Evolutionary conservation across 2,797 vertebrate species (phyloP).

Genomic region (Cryptoblepharus egeriae): DNA sequence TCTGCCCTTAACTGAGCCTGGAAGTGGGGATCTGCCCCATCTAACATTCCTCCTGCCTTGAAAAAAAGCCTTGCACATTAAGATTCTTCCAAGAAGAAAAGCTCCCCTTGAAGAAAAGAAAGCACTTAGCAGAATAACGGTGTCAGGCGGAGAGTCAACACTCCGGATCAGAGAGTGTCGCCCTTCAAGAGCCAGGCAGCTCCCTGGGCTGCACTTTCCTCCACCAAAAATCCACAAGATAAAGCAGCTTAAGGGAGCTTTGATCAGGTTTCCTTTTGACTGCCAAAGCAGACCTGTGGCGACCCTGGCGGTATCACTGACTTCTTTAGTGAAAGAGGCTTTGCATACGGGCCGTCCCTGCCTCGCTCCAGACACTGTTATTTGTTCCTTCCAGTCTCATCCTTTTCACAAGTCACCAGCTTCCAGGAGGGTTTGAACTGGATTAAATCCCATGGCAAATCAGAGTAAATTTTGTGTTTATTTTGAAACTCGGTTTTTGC

Average conservation of each 20-base stretch:
- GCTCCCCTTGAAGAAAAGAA: background rate
- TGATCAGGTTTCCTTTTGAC: slow-evolving; percentile 8
- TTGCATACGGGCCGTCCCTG: background rate
- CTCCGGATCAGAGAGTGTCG: background rate
- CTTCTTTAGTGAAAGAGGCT: background rate
- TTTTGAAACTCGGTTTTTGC: background rate
- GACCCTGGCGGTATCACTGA: background rate
- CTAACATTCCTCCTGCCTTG: background rate
- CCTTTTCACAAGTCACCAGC: background rate
- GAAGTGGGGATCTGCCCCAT: background rate
- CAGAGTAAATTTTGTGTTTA: background rate
- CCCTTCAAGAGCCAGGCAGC: background rate
- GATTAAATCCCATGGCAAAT: background rate
- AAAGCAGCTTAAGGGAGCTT: background rate
- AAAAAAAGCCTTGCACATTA: background rate
- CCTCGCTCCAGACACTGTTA: background rate
- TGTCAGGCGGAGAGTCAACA: slow-evolving; percentile 8
- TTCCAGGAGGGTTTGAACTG: background rate
- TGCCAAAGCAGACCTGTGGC: slow-evolving; percentile 8
- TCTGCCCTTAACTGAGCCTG: background rate
- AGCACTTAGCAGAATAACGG: background rate
- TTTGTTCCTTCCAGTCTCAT: background rate
- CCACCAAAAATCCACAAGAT: background rate
- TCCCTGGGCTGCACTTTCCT: background rate
- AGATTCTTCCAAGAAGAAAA: background rate